Evolutionary conservation across 2,113 vertebrate genomes (phyloP), one percentile per base, ranked within the genome.

Genomic region (Conger conger): DNA sequence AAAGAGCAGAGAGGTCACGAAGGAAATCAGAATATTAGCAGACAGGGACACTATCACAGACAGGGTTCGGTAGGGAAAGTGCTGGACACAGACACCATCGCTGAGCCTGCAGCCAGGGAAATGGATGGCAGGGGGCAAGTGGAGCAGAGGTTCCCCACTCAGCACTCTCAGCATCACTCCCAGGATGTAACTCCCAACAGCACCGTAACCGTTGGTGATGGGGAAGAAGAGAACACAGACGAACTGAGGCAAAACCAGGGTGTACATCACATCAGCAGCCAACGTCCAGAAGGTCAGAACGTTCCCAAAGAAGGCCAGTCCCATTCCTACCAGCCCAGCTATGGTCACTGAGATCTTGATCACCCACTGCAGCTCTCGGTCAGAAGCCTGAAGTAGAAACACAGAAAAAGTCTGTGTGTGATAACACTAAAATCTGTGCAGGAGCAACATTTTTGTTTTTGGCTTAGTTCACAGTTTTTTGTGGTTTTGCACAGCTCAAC

Each of bases 211-310:
- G 45, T 97, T 96, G 0, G 95, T 95, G 81, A 90, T 18, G 23
- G 87, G 87, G 86, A 91, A 63, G 4, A 93, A 93, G 37, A 93
- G 92, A 79, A 93, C 86, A 1, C 96, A 97, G 82, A 95, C 96
- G 81, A 96, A 90, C 91, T 96, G 96, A 30, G 96, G 95, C 86
- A 97, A 96, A 84, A 97, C 94, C 33, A 97, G 90, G 1, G 94
- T 92, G 0, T 96, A 96, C 35, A 96, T 95, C 91, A 97, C 93
- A 87, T 97, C 96, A 16, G 95, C 94, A 0, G 96, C 94, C 78
- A 97, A 92, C 33, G 97, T 92, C 96, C 96, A 97, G 84, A 97
- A 94, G 82, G 95, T 94, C 1, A 95, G 95, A 83, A 96, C 84
- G 89, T 84, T 91, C 86, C 96, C 95, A 80, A 93, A 87, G 87